phyloP scores from a whole-genome alignment of 2,888 invertebrate species.

The Oxystoma pomonae region DNA sequence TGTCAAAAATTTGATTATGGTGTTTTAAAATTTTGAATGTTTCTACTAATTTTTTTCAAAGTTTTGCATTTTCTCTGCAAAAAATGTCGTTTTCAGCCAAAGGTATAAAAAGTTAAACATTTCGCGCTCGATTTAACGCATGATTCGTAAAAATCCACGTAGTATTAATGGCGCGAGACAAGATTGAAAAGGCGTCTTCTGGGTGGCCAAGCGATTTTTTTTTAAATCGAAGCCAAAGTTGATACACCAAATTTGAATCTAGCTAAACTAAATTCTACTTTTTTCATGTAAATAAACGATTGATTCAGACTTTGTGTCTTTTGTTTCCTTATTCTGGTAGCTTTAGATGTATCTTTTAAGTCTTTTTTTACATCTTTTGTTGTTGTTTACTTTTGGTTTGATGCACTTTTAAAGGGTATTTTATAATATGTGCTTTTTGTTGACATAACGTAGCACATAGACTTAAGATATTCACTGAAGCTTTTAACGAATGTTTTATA shows the following conservation, averaged over 20 bases:
- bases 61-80: constrained; percentile 23
- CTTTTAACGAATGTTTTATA: too few relatives aligned
- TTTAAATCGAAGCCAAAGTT: constrained; percentile 24
- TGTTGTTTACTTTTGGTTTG: too few relatives aligned
- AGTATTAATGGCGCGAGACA: not conserved
- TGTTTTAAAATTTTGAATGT: constrained; percentile 38
- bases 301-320: not conserved
- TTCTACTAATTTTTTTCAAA: constrained; percentile 30
- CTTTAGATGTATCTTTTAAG: too few relatives aligned
- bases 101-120: constrained; percentile 27
- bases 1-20: constrained; percentile 38
- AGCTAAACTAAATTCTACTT: not conserved
- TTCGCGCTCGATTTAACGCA: not conserved
- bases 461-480: too few relatives aligned
- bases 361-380: too few relatives aligned
- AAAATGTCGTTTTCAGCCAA: constrained; percentile 36
- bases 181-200: constrained; percentile 30
- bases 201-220: constrained; percentile 20
- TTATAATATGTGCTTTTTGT: too few relatives aligned
- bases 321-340: too few relatives aligned
- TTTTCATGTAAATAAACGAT: not conserved
- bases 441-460: too few relatives aligned
- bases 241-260: constrained; percentile 17
- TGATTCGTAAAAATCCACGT: not conserved
- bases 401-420: too few relatives aligned